A percentile compares a stretch with the other conserved stretches of the same genome.
Evolutionary conservation across 1,140 invertebrate species (phyloP).

Genomic region (Zaprionus inermis): DNA sequence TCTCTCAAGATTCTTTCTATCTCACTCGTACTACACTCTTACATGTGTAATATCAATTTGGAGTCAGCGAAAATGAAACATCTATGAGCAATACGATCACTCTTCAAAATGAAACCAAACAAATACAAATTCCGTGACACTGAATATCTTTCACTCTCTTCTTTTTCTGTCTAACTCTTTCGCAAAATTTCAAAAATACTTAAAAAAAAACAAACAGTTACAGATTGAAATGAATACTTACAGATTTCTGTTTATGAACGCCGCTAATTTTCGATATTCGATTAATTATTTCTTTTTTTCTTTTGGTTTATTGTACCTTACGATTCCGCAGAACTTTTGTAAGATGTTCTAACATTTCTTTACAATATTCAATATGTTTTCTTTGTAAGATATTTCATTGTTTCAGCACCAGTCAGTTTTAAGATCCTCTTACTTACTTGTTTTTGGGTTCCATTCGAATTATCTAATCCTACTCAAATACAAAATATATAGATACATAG

Average conservation of each 20-base stretch:
- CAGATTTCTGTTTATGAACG: constrained; percentile 67
- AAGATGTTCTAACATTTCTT: constrained; percentile 56
- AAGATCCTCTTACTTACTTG: constrained; percentile 48
- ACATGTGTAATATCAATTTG: constrained; percentile 25
- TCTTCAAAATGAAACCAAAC: constrained; percentile 34
- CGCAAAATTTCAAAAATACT: constrained; percentile 57
- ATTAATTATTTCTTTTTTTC: constrained; percentile 7
- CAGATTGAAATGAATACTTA: constrained; percentile 11
- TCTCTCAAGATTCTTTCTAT: constrained; percentile 32
- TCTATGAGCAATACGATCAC: constrained; percentile 40
- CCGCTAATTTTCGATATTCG: constrained; percentile 61
- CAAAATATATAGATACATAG: constrained; percentile 79
- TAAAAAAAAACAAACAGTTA: constrained; percentile 50
- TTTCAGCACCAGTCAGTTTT: constrained; percentile 72
- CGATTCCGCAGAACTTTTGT: constrained; percentile 69
- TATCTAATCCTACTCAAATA: constrained; percentile 69
- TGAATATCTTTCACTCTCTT: constrained; percentile 73
- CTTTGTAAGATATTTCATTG: constrained; percentile 67
- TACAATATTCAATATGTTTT: constrained; percentile 50
- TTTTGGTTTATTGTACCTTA: constrained; percentile 45
- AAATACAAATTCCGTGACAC: constrained; percentile 61
- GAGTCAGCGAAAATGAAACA: constrained; percentile 41
- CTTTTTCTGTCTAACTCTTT: constrained; percentile 67
- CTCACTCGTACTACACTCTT: constrained; percentile 15
- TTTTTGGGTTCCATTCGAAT: constrained; percentile 61